These are phyloP conservation scores for Ophion slaviceki DNA, from an alignment of 2,888 invertebrate genomes.

Conservation along the genomic window DNA sequence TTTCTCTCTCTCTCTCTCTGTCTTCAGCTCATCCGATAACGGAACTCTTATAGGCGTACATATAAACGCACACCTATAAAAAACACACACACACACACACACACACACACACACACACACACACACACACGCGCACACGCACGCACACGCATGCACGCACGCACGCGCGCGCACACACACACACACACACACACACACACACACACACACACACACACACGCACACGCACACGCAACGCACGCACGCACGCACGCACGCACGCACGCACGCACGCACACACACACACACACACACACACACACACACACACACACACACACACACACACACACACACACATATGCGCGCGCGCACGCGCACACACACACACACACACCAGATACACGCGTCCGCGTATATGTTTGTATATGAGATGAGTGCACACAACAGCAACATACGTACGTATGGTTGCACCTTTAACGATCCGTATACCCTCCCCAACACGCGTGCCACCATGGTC, in stretches of 20 bases:
- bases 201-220: too few relatives aligned
- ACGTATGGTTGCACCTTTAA: constrained; percentile 42
- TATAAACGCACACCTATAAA: neutral
- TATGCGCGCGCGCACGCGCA: too few relatives aligned
- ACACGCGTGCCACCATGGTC: constrained; percentile 39
- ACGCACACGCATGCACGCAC: too few relatives aligned
- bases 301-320: neutral
- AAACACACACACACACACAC: neutral
- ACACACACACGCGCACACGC: neutral
- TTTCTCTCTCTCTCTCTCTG: constrained; percentile 52
- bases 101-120: neutral
- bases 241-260: too few relatives aligned
- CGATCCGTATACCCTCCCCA: constrained; percentile 50
- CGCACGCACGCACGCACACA: too few relatives aligned
- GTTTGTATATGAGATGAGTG: neutral
- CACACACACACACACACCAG: neutral
- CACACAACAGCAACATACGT: constrained; percentile 22
- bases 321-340: neutral
- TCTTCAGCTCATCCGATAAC: constrained; percentile 51
- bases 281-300: neutral
- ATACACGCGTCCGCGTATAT: too few relatives aligned
- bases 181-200: too few relatives aligned
- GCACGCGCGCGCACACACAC: too few relatives aligned
- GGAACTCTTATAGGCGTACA: constrained; percentile 58
- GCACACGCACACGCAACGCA: too few relatives aligned